Percentiles rank a stretch among this genome's conserved stretches.
Evolutionary conservation across 2,888 invertebrate genomes (phyloP).

Genomic region (Mellilla xanthometata): DNA sequence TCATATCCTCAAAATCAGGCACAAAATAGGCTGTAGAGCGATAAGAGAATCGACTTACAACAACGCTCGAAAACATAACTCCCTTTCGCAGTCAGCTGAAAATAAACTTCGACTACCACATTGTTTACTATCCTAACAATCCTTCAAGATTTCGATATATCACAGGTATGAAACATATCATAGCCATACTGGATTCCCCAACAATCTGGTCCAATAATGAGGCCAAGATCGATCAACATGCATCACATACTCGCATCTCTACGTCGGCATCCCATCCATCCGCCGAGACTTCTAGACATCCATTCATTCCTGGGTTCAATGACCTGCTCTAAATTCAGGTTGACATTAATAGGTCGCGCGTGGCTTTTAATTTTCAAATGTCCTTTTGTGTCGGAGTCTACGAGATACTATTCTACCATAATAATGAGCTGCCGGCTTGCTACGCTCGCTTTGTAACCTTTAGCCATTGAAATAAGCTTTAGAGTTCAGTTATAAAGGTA

Average conservation of each 20-base stretch:
- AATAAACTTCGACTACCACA: no score
- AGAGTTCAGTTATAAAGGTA: no score
- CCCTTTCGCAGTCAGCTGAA: no score
- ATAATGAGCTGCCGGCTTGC: slow-evolving; percentile 52
- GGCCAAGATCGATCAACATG: neutral
- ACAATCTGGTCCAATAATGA: neutral
- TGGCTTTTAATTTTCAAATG: slow-evolving; percentile 53
- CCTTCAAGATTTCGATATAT: no score
- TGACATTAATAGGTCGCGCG: slow-evolving; percentile 23
- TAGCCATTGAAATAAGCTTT: slow-evolving; percentile 26
- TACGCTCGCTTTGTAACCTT: slow-evolving; percentile 48
- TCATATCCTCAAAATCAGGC: no score
- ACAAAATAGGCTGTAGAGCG: no score
- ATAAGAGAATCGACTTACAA: no score
- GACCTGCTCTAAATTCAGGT: slow-evolving; percentile 11
- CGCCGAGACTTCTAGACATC: neutral
- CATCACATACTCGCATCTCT: neutral
- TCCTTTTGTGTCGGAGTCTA: slow-evolving; percentile 46
- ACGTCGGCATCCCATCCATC: neutral
- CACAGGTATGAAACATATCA: no score
- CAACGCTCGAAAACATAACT: no score
- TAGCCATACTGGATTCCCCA: no score
- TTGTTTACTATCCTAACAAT: no score
- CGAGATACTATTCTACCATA: slow-evolving; percentile 45
- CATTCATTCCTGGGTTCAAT: slow-evolving; percentile 7